These are phyloP conservation scores for Epistrophella euchroma DNA, from an alignment of 2,888 invertebrate species.

Conservation along the genomic window DNA sequence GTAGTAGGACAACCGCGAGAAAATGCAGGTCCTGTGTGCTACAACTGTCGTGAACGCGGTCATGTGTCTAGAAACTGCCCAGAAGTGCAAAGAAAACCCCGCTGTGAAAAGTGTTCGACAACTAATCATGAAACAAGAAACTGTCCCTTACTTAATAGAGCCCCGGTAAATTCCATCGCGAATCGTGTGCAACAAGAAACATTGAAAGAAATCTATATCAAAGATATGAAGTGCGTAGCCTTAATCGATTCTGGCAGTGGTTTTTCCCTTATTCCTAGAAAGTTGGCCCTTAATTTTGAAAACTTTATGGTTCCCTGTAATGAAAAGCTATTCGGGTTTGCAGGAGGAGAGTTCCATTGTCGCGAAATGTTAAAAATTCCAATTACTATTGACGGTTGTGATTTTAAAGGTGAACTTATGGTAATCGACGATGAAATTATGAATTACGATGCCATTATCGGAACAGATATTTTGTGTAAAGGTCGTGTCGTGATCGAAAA, in stretches of 20 bases:
- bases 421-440: slow-evolving; percentile 25
- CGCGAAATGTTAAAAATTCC: not conserved
- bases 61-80: too few relatives aligned
- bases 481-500: slow-evolving; percentile 33
- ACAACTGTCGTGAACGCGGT: slow-evolving; percentile 45
- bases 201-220: slow-evolving; percentile 23
- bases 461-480: slow-evolving; percentile 2
- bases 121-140: too few relatives aligned
- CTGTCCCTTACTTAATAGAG: too few relatives aligned
- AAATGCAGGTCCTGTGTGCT: slow-evolving; percentile 21
- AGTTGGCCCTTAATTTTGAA: not conserved
- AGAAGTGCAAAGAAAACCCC: too few relatives aligned
- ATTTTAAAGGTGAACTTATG: slow-evolving; percentile 30
- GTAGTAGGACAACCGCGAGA: slow-evolving; percentile 10
- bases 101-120: too few relatives aligned
- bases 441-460: slow-evolving; percentile 14
- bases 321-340: slow-evolving; percentile 45
- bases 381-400: slow-evolving; percentile 28
- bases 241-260: slow-evolving; percentile 36
- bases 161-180: not conserved
- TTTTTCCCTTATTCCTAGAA: not conserved
- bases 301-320: slow-evolving; percentile 17
- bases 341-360: slow-evolving; percentile 39
- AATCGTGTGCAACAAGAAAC: slow-evolving; percentile 8
- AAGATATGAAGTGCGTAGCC: not conserved